Percentiles rank a stretch among this genome's conserved stretches.
Conservation (phyloP, 2,888 invertebrate species). For the Rhagonycha lutea region DNA sequence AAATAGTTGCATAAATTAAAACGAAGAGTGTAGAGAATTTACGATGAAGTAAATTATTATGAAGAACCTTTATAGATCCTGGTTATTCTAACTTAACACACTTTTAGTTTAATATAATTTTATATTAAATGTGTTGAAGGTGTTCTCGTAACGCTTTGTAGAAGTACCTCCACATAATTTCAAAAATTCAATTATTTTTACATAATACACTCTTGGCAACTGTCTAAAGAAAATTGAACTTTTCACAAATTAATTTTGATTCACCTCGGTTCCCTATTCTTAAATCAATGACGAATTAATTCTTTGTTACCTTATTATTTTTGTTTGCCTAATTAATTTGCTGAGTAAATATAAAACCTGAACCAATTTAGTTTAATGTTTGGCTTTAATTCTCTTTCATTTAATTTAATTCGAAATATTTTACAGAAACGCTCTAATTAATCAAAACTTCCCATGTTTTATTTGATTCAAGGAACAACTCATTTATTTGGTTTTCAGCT, state of each 20-base stretch:
- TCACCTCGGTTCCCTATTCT: too few relatives aligned
- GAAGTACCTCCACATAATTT: too few relatives aligned
- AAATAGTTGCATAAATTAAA: not conserved
- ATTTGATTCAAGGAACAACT: too few relatives aligned
- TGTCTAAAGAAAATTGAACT: too few relatives aligned
- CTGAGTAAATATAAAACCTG: not conserved
- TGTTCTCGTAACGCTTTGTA: not conserved
- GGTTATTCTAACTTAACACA: not conserved
- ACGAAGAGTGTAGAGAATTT: not conserved
- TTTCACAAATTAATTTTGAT: too few relatives aligned
- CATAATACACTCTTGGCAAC: too few relatives aligned
- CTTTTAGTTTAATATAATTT: not conserved
- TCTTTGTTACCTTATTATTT: not conserved
- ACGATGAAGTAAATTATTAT: not conserved
- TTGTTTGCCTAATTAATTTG: not conserved
- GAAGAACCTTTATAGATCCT: not conserved
- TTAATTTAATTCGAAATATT: not conserved
- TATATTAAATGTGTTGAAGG: not conserved
- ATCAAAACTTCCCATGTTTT: not conserved
- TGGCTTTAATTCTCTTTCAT: not conserved
- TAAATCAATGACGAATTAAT: not conserved
- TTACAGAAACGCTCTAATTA: not conserved
- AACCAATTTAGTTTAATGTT: not conserved
- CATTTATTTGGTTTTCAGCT: not conserved
- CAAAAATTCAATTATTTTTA: too few relatives aligned